Conservation (phyloP, 2,797 vertebrate genomes). For the Atherinosoma microstoma region DNA sequence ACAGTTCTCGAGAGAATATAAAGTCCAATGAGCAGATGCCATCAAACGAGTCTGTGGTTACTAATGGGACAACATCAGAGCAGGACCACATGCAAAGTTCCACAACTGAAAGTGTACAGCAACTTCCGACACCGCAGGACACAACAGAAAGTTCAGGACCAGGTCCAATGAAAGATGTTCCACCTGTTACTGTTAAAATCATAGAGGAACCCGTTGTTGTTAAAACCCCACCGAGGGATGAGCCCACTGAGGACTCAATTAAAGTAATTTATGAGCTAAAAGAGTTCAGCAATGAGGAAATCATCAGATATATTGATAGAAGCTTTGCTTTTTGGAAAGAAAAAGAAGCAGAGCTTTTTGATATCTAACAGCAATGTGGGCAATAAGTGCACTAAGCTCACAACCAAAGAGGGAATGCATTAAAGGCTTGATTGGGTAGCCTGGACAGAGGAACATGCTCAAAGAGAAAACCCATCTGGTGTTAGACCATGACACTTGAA, state of each 20-base stretch:
- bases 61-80: constrained; percentile 38
- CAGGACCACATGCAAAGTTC: constrained; percentile 21
- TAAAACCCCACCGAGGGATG: constrained; percentile 45
- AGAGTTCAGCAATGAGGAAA: constrained; percentile 95
- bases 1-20: constrained; percentile 9
- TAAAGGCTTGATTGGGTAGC: constrained; percentile 17
- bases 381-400: constrained; percentile 9
- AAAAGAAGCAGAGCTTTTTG: constrained; percentile 93
- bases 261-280: constrained; percentile 90
- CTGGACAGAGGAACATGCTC: constrained; percentile 33
- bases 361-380: constrained; percentile 78
- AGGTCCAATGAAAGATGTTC: constrained; percentile 38
- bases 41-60: constrained; percentile 31
- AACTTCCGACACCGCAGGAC: constrained; percentile 23
- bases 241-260: constrained; percentile 80
- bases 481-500: constrained; percentile 57
- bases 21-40: constrained; percentile 23
- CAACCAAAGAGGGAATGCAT: constrained; percentile 26
- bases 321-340: constrained; percentile 99
- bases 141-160: constrained; percentile 23
- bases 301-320: constrained; percentile 95
- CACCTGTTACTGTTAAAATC: constrained; percentile 56
- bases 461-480: constrained; percentile 54
- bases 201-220: constrained; percentile 56
- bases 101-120: constrained; percentile 25